Percentiles rank a stretch among this genome's conserved stretches.
Conservation (phyloP, 2,797 vertebrate species). For the Sebastes wilsoni region DNA sequence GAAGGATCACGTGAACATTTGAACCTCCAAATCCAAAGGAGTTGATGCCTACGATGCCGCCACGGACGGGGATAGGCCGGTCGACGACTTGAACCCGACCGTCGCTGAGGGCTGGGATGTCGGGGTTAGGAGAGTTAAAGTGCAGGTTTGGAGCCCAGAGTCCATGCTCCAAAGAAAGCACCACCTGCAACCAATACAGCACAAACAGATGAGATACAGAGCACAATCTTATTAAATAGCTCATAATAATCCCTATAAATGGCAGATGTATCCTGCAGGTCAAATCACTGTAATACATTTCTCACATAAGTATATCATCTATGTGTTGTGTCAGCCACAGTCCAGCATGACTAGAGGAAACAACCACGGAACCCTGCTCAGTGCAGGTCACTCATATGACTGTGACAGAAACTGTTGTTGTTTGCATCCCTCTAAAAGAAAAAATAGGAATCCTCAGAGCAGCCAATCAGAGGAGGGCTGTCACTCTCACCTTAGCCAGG, state of each 20-base stretch:
- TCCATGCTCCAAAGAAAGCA: constrained; percentile 91
- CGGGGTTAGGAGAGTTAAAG: constrained; percentile 88
- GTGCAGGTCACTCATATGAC: too few species aligned
- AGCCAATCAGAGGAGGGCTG: background rate
- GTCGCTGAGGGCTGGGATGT: constrained; percentile 89
- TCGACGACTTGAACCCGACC: constrained; percentile 88
- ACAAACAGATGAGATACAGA: background rate
- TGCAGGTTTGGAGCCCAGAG: constrained; percentile 96
- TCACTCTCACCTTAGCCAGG: constrained; percentile 87
- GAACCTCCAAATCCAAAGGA: constrained; percentile 97
- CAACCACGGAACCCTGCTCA: too few species aligned
- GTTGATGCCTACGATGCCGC: constrained; percentile 90
- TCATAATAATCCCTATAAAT: too few species aligned
- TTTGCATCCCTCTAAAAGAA: background rate
- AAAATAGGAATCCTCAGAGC: background rate
- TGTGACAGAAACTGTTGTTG: background rate
- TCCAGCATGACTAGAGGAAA: too few species aligned
- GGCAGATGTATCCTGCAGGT: background rate
- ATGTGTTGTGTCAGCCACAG: too few species aligned
- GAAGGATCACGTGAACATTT: constrained; percentile 93
- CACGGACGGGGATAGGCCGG: constrained; percentile 84
- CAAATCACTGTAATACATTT: background rate
- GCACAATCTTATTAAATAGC: background rate
- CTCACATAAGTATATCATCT: background rate
- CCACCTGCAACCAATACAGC: constrained; percentile 79